Percentiles rank a stretch among this genome's conserved stretches.
These are phyloP conservation scores for Bilobella aurantiaca DNA, from an alignment of 1,140 invertebrate species.

Conservation along the genomic window DNA sequence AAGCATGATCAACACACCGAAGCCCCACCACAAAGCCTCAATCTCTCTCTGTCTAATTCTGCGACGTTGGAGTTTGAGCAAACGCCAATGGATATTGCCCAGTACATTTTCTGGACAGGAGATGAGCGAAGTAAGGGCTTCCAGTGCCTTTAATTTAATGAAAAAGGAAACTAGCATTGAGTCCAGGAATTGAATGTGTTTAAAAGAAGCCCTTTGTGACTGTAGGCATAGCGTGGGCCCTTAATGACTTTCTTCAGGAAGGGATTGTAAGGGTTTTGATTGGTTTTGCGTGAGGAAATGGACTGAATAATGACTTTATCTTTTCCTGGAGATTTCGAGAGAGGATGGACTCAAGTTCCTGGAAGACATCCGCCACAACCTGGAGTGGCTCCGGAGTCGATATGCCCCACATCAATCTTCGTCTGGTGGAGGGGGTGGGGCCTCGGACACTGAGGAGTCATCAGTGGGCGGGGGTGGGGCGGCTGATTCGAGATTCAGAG, in stretches of 20 bases:
- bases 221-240: background rate
- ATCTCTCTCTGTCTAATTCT: too few relatives aligned
- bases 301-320: slow-evolving; percentile 3
- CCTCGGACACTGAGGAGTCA: slow-evolving; percentile 47
- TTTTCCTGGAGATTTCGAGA: slow-evolving; percentile 48
- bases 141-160: background rate
- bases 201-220: background rate
- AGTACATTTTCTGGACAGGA: background rate
- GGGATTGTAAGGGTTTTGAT: background rate
- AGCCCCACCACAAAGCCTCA: too few relatives aligned
- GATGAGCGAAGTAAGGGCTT: background rate
- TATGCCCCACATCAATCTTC: slow-evolving; percentile 38
- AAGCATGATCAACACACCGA: too few relatives aligned
- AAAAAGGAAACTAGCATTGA: too few relatives aligned
- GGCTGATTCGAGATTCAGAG: slow-evolving; percentile 56
- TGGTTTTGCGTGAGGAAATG: background rate
- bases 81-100: background rate
- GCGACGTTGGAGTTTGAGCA: background rate
- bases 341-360: slow-evolving; percentile 61
- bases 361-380: slow-evolving; percentile 58
- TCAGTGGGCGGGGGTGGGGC: slow-evolving; percentile 49
- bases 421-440: slow-evolving; percentile 37
- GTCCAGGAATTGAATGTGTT: background rate
- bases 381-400: slow-evolving; percentile 53
- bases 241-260: background rate